phyloP scores from a whole-genome alignment of 2,113 vertebrate species.

The Marcusenius ussheri region DNA sequence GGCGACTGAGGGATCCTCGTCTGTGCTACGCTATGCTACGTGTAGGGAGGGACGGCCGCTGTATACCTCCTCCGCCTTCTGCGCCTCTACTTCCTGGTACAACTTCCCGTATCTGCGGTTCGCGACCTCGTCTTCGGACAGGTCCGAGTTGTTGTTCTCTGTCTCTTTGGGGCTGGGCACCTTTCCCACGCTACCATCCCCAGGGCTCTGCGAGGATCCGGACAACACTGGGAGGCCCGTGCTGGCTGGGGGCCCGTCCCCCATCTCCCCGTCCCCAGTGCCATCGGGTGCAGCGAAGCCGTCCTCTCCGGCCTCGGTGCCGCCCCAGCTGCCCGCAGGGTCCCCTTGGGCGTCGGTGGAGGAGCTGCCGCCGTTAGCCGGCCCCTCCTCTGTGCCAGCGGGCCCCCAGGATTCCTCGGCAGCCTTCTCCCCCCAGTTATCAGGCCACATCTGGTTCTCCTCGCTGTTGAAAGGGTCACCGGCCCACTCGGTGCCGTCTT shows the following conservation, averaged over 20 bases:
- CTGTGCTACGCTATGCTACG: constrained; percentile 66
- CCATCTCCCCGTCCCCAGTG: constrained; percentile 29
- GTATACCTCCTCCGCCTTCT: constrained; percentile 84
- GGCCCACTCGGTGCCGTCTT: constrained; percentile 37
- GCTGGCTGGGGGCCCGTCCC: constrained; percentile 33
- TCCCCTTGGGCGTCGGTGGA: constrained; percentile 47
- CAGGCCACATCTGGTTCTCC: constrained; percentile 43
- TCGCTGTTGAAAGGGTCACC: constrained; percentile 46
- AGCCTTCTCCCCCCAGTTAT: constrained; percentile 53
- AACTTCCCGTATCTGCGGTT: constrained; percentile 90
- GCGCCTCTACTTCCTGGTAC: constrained; percentile 85
- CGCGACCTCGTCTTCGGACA: constrained; percentile 93
- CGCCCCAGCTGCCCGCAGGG: constrained; percentile 42
- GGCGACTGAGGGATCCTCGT: constrained; percentile 48
- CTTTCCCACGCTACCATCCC: constrained; percentile 56
- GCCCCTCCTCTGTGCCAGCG: constrained; percentile 44
- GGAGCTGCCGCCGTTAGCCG: constrained; percentile 48
- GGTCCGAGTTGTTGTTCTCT: constrained; percentile 82
- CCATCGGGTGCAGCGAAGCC: constrained; percentile 20
- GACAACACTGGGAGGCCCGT: constrained; percentile 43
- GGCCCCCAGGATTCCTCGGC: constrained; percentile 49
- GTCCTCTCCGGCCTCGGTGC: constrained; percentile 41
- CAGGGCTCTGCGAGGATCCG: constrained; percentile 46
- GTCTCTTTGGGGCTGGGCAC: constrained; percentile 70
- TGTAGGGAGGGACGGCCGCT: constrained; percentile 38